Percentiles rank a stretch among this genome's conserved stretches.
These are phyloP conservation scores for Sceloporus tristichus DNA, from an alignment of 2,113 vertebrate species.

Conservation along the genomic window DNA sequence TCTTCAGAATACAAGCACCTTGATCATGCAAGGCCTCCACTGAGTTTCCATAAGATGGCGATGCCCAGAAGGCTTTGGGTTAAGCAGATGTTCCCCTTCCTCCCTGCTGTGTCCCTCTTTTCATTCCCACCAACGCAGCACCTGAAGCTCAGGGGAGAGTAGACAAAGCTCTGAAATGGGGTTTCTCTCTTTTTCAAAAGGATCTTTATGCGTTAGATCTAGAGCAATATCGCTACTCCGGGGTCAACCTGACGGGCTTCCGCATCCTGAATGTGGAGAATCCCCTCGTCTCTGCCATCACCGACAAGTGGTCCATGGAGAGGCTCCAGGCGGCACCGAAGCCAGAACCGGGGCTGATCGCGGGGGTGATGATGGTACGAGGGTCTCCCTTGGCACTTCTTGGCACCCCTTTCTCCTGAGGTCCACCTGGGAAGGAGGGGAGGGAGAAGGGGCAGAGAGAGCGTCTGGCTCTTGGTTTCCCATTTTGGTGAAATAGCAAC, in stretches of 20 bases:
- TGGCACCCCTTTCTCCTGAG: neutral
- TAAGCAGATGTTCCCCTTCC: no score
- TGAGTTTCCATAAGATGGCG: no score
- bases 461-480: neutral
- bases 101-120: no score
- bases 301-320: constrained; percentile 98
- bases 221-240: constrained; percentile 97
- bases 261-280: constrained; percentile 98
- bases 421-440: no score
- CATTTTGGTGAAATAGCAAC: no score
- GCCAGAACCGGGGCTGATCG: constrained; percentile 90
- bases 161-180: neutral
- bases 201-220: constrained; percentile 97
- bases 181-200: constrained; percentile 78
- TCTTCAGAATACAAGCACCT: no score
- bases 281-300: constrained; percentile 91
- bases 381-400: neutral
- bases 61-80: no score
- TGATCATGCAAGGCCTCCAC: no score
- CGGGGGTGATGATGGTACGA: constrained; percentile 97
- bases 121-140: neutral
- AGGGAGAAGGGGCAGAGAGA: no score
- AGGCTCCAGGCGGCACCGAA: constrained; percentile 87
- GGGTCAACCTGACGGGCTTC: constrained; percentile 98
- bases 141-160: neutral